phyloP scores from a whole-genome alignment of 2,113 vertebrate genomes.

The Carollia perspicillata region DNA sequence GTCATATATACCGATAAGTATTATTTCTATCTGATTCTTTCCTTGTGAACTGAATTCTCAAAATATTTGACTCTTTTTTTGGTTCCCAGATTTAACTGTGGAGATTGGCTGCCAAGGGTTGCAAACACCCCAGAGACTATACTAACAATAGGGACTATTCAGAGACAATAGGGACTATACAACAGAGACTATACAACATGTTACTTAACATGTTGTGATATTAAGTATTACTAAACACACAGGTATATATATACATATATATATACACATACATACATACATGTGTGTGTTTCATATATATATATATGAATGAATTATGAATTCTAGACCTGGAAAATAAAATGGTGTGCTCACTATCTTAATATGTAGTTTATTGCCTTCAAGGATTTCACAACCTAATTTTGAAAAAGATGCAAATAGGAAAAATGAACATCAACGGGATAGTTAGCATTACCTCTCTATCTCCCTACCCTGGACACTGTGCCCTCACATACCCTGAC shows the following conservation, averaged over 20 bases:
- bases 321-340: slow-evolving; percentile 24
- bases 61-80: slow-evolving; percentile 22
- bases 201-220: not conserved
- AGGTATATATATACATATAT: not conserved
- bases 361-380: not conserved
- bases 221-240: not conserved
- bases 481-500: not conserved
- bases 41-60: not conserved
- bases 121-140: not conserved
- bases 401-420: not conserved
- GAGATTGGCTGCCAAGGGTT: not conserved
- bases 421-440: not conserved
- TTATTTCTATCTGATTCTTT: not conserved
- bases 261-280: too few relatives aligned
- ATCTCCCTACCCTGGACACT: not conserved
- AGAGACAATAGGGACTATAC: too few relatives aligned
- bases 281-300: too few relatives aligned
- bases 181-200: too few relatives aligned
- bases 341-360: not conserved
- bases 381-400: not conserved
- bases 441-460: not conserved
- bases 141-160: not conserved
- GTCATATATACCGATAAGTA: not conserved
- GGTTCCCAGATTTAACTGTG: not conserved
- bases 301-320: not conserved